Base-by-base conservation (phyloP, 2,888 invertebrate species). In the Dryobotodes eremita region DNA sequence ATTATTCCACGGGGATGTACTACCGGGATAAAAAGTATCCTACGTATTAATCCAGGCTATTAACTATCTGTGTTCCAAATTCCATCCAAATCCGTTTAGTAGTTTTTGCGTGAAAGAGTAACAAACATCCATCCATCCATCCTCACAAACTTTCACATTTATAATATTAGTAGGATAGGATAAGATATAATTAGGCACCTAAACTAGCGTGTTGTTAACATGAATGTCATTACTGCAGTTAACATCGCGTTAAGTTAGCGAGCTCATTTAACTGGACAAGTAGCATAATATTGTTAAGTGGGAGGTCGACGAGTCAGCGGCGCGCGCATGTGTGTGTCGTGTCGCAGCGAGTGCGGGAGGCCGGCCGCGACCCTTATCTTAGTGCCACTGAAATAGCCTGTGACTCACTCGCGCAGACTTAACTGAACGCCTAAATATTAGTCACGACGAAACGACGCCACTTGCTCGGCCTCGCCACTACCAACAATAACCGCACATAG, bases 401-500 rank as follows among this genome's bases (percentile, higher is more conserved):
- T 85, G 86, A 85, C 74, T 85, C 86, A 85, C 61, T 57, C 71
- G 75, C 66, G 55, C 82, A 48, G 48, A 61, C 84, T 80, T 66
- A 42, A 59, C 85, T 23, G 81, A 62, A 59, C 70, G 80, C 84
- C 23, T 68, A 57, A 65, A 65, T 76, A 65, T 84, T 75, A 80
- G 71, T 84, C 84, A 81, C 74, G 36, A 74, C 20, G 5, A 17
- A 36, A 48, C 70, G 57, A 46, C 68, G 71, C 71, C 68, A 48
- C 53, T 36, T 55, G 70, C 48, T 53, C 50, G 69, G 59, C 78
- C 70, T 77, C 71, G 66, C 17, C 50, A 7, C 48, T 23, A 23
- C 81, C 57, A 50, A 71, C 20, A 26, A 23, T 42, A n/a, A 57
- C 15, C 61, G n/a, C n/a, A 74, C 57, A 50, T n/a, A 77, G 2